Conservation (phyloP, 2,113 vertebrate species). For the Paratilapia polleni region DNA sequence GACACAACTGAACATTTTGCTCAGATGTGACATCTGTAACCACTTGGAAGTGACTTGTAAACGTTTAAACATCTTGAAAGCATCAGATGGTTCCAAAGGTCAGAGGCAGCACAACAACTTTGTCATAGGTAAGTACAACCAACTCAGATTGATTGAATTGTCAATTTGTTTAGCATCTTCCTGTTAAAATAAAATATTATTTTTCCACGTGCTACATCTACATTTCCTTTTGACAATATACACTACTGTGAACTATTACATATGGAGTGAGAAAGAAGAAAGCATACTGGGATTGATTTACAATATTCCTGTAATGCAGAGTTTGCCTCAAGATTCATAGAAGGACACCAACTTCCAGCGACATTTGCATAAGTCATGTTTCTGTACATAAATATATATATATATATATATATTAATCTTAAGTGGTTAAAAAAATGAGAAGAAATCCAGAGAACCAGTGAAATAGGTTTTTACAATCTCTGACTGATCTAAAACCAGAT, state of each 20-base stretch:
- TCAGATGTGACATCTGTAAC: slow-evolving; percentile 3
- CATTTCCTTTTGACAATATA: background rate
- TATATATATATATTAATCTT: background rate
- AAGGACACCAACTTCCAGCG: slow-evolving; percentile 5
- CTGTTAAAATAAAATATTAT: background rate
- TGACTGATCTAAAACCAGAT: slow-evolving; percentile 32
- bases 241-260: background rate
- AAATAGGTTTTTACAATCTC: slow-evolving; percentile 1
- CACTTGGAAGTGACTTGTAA: background rate
- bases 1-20: background rate
- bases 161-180: background rate
- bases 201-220: background rate
- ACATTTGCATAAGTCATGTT: slow-evolving; percentile 1
- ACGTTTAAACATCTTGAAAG: background rate
- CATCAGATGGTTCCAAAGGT: background rate
- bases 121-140: background rate
- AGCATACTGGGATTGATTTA: background rate
- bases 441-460: slow-evolving; percentile 1
- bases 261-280: background rate
- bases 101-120: background rate
- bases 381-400: too few relatives aligned
- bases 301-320: slow-evolving; percentile 10
- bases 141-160: background rate
- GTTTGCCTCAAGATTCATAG: background rate
- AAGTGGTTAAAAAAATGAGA: slow-evolving; percentile 16